phyloP scores from a whole-genome alignment of 2,888 invertebrate species.

The Drosophila setosimentum region DNA sequence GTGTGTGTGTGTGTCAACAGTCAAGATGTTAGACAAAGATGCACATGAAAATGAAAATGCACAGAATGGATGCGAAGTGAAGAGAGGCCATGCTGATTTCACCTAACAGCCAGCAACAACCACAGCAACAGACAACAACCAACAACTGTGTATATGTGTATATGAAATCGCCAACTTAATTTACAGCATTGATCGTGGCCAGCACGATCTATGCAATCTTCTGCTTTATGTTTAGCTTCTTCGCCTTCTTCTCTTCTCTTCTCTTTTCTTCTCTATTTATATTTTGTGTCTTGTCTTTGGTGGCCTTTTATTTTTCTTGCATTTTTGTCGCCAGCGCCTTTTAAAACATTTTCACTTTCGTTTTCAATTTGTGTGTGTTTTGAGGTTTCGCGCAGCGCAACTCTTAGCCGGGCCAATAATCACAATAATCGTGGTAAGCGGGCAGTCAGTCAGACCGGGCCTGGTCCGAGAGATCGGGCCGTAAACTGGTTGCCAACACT shows the following conservation, averaged over 20 bases:
- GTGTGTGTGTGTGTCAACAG: conserved; percentile 5
- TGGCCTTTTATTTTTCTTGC: conserved; percentile 13
- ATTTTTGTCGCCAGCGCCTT: conserved; percentile 40
- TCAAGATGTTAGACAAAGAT: conserved; percentile 9
- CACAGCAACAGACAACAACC: conserved; percentile 19
- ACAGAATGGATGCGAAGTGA: conserved; percentile 16
- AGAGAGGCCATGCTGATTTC: conserved; percentile 54
- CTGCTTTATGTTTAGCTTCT: conserved; percentile 35
- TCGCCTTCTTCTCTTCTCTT: conserved; percentile 26
- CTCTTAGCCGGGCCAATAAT: conserved; percentile 70
- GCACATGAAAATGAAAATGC: conserved; percentile 27
- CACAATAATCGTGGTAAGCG: conserved; percentile 81
- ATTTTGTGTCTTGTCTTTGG: conserved; percentile 27
- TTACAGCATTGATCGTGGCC: conserved; percentile 66
- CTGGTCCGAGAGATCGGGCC: conserved; percentile 51
- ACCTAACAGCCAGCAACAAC: conserved; percentile 47
- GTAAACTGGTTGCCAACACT: conserved; percentile 57
- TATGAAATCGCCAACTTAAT: conserved; percentile 79
- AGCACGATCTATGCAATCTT: conserved; percentile 64
- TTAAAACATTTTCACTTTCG: conserved; percentile 72
- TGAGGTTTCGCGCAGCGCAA: conserved; percentile 61
- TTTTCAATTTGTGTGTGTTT: conserved; percentile 78
- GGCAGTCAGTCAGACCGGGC: conserved; percentile 70
- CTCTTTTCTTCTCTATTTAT: conserved; percentile 1
- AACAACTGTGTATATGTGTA: conserved; percentile 9